Evolutionary conservation across 2,888 invertebrate genomes (phyloP), one percentile per base, ranked within the genome.

Genomic region (Brachypalpus laphriformis): DNA sequence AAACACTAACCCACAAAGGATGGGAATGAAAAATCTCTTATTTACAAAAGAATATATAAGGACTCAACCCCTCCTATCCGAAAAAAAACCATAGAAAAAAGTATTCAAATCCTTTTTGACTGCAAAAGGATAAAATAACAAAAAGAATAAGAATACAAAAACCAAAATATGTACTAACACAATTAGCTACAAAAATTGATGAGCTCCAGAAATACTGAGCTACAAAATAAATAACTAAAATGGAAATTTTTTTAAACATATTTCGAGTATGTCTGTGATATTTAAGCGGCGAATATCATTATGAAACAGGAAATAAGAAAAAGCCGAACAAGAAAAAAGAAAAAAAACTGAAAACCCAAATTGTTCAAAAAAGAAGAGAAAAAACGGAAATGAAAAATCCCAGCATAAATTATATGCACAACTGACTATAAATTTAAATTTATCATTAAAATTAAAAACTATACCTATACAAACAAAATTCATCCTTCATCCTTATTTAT

Each of bases 401-500:
- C 20, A 49, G 47, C 65, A 65, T 61, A 49, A 9, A 3, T 11
- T 14, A 9, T 51, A 51, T 57, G 34, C 45, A 70, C 37, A 57
- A 57, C 56, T 25, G 57, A 45, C 70, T 66, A 45, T 40, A 66
- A 51, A 40, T 66, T 51, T 31, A 65, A 31, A 18, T 45, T 57
- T 20, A 56, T 4, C 16, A 47, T 9, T 9, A 8, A 45, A 45
- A 42, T 6, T 14, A 47, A 51, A 54, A 59, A 63, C 42, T 14
- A 11, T 25, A 42, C 31, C 18, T 34, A 25, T 40, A 42, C 22
- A 28, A 37, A n/a, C n/a, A n/a, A 61, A 61, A 61, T 22, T 75
- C 80, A 74, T 80, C 63, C 72, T 37, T 83, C 83, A 83, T 75
- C 68, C 34, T 80, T 74, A 80, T 83, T 83, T 80, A 80, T 76